phyloP scores from a whole-genome alignment of 2,113 vertebrate species.

The Corythaixoides concolor region DNA sequence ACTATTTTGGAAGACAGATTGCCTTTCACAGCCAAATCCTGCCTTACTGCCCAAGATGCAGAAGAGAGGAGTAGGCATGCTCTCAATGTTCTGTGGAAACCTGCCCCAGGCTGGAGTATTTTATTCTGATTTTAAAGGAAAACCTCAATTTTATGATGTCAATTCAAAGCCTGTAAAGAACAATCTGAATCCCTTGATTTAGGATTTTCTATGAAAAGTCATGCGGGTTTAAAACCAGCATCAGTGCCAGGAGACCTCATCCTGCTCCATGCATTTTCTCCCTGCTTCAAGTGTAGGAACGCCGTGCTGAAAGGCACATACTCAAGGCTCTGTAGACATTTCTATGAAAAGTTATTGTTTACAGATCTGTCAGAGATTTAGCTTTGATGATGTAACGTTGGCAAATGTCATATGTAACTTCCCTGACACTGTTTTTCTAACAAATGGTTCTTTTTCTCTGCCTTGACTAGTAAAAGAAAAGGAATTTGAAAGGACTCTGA shows the following conservation, averaged over 20 bases:
- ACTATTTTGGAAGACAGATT: not conserved
- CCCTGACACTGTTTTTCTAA: conserved; percentile 48
- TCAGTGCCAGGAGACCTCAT: not conserved
- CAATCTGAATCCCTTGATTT: not conserved
- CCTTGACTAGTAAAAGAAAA: not conserved
- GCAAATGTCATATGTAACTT: conserved; percentile 34
- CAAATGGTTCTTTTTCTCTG: conserved; percentile 30
- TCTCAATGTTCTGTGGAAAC: accelerated
- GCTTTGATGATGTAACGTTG: conserved; percentile 27
- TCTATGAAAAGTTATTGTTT: conserved; percentile 32
- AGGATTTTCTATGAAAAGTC: not conserved
- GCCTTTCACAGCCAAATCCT: not conserved
- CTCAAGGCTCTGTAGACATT: not conserved
- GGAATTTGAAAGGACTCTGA: not conserved
- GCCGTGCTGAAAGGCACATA: not conserved
- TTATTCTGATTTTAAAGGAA: not conserved
- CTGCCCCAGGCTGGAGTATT: not conserved
- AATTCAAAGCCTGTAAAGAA: not conserved
- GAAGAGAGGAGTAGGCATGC: accelerated
- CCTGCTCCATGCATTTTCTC: not conserved
- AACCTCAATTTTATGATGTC: not conserved
- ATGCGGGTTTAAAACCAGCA: not conserved
- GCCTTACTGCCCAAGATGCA: not conserved
- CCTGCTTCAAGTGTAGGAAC: not conserved
- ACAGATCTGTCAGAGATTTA: conserved; percentile 52